Conservation (phyloP, 1,140 invertebrate genomes). For the Stenopsyche tienmushanensis region DNA sequence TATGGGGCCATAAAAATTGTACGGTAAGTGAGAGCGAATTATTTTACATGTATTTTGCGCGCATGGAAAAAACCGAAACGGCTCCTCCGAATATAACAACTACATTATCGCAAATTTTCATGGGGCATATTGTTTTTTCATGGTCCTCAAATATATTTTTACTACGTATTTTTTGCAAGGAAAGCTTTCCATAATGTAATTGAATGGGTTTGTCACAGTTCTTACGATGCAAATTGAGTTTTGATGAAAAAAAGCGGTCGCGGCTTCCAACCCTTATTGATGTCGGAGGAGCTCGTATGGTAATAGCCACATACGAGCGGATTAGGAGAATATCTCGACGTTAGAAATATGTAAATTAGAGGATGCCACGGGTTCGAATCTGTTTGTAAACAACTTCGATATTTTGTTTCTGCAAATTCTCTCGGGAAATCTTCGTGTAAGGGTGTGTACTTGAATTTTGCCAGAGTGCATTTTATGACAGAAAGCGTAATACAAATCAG, state of each 20-base stretch:
- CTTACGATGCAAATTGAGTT: conserved; percentile 15
- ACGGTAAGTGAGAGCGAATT: too few relatives aligned
- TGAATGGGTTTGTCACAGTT: neutral
- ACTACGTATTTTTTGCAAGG: neutral
- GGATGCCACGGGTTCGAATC: conserved; percentile 28
- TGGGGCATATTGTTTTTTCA: neutral
- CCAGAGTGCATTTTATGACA: neutral
- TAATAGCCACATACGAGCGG: neutral
- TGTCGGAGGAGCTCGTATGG: too few relatives aligned
- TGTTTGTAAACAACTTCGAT: conserved; percentile 41
- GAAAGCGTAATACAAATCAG: too few relatives aligned
- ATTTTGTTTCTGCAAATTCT: conserved; percentile 32
- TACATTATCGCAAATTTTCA: neutral
- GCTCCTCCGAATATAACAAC: too few relatives aligned
- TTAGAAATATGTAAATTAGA: conserved; percentile 33
- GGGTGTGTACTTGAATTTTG: neutral
- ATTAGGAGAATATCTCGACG: conserved; percentile 11
- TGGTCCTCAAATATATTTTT: too few relatives aligned
- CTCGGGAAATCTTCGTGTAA: conserved; percentile 34
- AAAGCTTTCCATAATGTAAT: neutral
- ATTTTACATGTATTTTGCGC: too few relatives aligned
- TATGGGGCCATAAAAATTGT: too few relatives aligned
- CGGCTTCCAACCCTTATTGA: too few relatives aligned
- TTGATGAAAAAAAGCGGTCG: conserved; percentile 9
- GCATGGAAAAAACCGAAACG: too few relatives aligned